A percentile compares a stretch with the other conserved stretches of the same genome.
Evolutionary conservation across 2,113 vertebrate genomes (phyloP).

Genomic region (Rhadina sibilatrix): DNA sequence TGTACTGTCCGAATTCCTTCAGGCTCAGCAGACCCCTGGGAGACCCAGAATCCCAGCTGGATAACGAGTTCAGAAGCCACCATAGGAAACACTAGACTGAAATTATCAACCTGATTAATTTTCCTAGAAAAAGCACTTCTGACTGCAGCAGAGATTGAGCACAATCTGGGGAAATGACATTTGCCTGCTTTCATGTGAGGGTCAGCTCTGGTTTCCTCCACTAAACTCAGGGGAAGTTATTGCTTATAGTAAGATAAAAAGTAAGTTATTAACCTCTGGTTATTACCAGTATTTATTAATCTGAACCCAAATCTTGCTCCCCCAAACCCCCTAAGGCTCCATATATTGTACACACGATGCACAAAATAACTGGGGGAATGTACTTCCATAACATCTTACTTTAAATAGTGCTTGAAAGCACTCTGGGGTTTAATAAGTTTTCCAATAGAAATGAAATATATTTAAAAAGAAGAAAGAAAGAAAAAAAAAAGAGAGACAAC

Average conservation of each 20-base stretch:
- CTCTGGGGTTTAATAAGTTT: background rate
- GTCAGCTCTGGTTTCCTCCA: background rate
- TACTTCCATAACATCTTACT: background rate
- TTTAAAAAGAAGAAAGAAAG: background rate
- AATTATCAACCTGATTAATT: background rate
- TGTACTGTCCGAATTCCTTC: background rate
- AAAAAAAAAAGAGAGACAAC: background rate
- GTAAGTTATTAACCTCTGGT: background rate
- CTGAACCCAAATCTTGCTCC: background rate
- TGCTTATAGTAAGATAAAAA: background rate
- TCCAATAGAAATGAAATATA: background rate
- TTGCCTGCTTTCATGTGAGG: background rate
- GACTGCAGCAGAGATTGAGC: background rate
- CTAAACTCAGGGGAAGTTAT: background rate
- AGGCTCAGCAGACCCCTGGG: background rate
- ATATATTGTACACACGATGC: fast-evolving
- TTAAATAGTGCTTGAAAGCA: background rate
- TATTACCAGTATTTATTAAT: background rate
- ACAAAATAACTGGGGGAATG: background rate
- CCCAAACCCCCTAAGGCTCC: fast-evolving
- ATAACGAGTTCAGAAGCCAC: background rate
- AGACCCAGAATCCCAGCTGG: background rate
- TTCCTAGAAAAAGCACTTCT: background rate
- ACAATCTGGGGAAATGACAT: background rate
- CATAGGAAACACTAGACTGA: background rate